Evolutionary conservation across 2,797 vertebrate genomes (phyloP), one percentile per base, ranked within the genome.

Genomic region (Bovichtus diacanthus): DNA sequence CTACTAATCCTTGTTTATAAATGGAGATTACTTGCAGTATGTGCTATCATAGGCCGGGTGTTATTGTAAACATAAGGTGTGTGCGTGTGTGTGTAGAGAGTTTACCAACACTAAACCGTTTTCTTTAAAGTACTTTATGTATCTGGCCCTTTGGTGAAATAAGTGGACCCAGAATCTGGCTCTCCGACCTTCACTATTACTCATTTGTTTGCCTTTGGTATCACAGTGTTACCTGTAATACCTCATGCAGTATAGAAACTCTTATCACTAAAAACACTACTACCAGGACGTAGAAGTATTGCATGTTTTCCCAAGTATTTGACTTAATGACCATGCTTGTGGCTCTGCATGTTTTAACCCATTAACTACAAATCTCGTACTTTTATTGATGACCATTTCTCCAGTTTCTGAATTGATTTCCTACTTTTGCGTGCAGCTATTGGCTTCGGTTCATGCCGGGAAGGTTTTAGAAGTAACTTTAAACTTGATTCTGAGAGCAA

Each of bases 51-150:
- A 87, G 78, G 72, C 82, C 67, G 69, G 70, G 69, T 76, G 84
- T 88, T 81, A 65, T 79, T 71, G 70, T 71, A 87, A 81, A 82
- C 55, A 25, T 81, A 78, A 82, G 78, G 64, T 70, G 77, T 77
- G n/a, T n/a, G n/a, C n/a, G n/a, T n/a, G n/a, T n/a, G 76, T 78
- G 67, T 67, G 70, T 49, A 78, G 71, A 79, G 67, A 74, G 80
- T 90, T 90, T 88, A 86, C 78, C 83, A 82, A 88, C 87, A 89
- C 83, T 90, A 90, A 84, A 74, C 59, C 44, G 70, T 83, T 82
- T 86, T 66, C 39, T 75, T 65, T 63, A 34, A 38, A 77, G 50
- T 70, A 29, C 78, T 86, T 62, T 13, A 27, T 63, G 53, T 75
- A 47, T 78, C 38, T 69, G 74, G 46, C 76, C 82, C 53, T 62